Conservation (phyloP, 2,113 vertebrate genomes). For the Grammomys surdaster region DNA sequence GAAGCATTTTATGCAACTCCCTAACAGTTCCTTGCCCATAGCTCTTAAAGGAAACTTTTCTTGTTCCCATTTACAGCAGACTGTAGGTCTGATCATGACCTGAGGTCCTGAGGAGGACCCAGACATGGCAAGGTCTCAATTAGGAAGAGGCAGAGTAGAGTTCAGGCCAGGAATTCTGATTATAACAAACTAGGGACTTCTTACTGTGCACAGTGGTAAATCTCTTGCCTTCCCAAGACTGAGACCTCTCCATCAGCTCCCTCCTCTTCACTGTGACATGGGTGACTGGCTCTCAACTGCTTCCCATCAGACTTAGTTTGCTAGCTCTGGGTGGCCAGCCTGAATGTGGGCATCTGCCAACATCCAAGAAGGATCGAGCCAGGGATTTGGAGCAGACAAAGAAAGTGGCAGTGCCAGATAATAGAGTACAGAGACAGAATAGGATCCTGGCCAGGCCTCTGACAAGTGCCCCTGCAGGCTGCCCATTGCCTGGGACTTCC, state of each 20-base stretch:
- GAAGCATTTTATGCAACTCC: not conserved
- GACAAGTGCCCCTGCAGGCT: slow-evolving; percentile 48
- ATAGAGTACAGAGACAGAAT: slow-evolving; percentile 55
- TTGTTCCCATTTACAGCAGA: not conserved
- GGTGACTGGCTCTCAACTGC: not conserved
- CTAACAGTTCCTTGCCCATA: not conserved
- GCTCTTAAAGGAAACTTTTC: not conserved
- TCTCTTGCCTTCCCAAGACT: not conserved
- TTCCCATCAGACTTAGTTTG: not conserved
- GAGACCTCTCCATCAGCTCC: not conserved
- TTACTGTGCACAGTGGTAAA: rapidly evolving
- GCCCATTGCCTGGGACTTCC: slow-evolving; percentile 54
- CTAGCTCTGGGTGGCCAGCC: slow-evolving; percentile 22
- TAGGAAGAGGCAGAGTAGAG: not conserved
- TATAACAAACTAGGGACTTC: not conserved
- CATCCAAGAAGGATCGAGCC: slow-evolving; percentile 15
- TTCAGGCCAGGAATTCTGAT: not conserved
- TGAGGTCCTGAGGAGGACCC: not conserved
- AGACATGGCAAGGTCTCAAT: not conserved
- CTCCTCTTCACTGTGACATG: not conserved
- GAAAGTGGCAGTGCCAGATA: slow-evolving; percentile 77
- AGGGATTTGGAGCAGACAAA: slow-evolving; percentile 64
- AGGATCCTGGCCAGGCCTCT: slow-evolving; percentile 55
- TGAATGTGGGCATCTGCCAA: slow-evolving; percentile 26
- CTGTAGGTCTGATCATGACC: not conserved